A percentile compares a stretch with the other conserved stretches of the same genome.
Conservation (phyloP, 1,140 invertebrate genomes). For the Nomia melanderi region DNA sequence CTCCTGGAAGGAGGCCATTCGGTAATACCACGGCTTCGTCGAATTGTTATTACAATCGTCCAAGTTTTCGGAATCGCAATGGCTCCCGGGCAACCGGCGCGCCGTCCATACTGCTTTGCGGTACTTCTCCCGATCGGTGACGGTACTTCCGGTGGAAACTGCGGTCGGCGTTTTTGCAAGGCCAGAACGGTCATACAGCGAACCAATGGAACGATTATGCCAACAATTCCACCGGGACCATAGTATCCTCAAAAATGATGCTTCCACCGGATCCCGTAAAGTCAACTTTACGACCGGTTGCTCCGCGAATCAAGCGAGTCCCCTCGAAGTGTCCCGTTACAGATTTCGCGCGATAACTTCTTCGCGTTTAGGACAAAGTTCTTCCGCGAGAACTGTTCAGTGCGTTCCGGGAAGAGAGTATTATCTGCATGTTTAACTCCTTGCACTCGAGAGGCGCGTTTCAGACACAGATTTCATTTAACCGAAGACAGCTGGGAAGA, state of each 20-base stretch:
- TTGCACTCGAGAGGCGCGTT: too few relatives aligned
- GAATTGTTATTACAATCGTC: conserved; percentile 71
- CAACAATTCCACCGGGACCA: background rate
- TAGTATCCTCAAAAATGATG: background rate
- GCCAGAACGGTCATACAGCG: conserved; percentile 55
- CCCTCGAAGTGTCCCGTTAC: too few relatives aligned
- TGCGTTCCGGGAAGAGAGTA: too few relatives aligned
- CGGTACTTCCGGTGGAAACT: conserved; percentile 69
- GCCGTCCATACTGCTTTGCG: conserved; percentile 28
- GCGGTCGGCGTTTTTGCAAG: conserved; percentile 63
- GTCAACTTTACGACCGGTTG: background rate
- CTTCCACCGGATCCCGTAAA: background rate
- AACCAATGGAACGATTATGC: conserved; percentile 41
- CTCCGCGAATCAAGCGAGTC: background rate
- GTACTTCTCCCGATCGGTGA: conserved; percentile 66
- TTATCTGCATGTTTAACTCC: too few relatives aligned
- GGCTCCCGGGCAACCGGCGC: conserved; percentile 55
- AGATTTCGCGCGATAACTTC: too few relatives aligned
- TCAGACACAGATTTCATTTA: too few relatives aligned
- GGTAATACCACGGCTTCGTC: conserved; percentile 32
- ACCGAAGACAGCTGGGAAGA: too few relatives aligned
- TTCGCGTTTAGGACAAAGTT: background rate
- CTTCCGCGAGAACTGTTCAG: too few relatives aligned
- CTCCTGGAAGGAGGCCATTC: conserved; percentile 11
- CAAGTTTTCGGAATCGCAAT: conserved; percentile 71